Conservation (phyloP, 2,797 vertebrate genomes). For the Cephalopachus bancanus region DNA sequence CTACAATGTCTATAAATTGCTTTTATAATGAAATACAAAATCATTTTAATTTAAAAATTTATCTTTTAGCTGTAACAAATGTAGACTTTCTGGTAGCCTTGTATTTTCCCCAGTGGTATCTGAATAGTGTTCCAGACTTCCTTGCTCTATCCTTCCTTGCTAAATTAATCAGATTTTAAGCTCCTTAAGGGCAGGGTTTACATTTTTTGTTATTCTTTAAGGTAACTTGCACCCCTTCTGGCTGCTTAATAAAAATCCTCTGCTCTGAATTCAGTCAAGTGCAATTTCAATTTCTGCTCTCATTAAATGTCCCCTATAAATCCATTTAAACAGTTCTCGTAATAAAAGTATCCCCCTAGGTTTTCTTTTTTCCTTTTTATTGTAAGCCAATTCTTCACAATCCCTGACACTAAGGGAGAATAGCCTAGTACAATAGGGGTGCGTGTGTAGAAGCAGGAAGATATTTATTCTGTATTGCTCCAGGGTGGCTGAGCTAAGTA, state of each 20-base stretch:
- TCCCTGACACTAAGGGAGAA: background rate
- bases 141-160: background rate
- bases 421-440: background rate
- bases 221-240: slow-evolving; percentile 49
- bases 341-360: slow-evolving; percentile 61
- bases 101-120: background rate
- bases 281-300: slow-evolving; percentile 72
- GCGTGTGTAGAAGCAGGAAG: background rate
- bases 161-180: slow-evolving; percentile 78
- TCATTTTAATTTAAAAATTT: slow-evolving; percentile 62
- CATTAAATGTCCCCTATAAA: slow-evolving; percentile 69
- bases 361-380: slow-evolving; percentile 33
- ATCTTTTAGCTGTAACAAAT: slow-evolving; percentile 51
- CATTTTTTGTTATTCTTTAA: slow-evolving; percentile 70
- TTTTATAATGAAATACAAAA: slow-evolving; percentile 66
- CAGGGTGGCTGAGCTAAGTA: background rate
- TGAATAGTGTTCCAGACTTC: background rate
- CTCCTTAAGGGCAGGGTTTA: slow-evolving; percentile 71
- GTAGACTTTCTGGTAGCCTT: background rate
- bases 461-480: slow-evolving; percentile 30
- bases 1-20: background rate
- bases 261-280: slow-evolving; percentile 67
- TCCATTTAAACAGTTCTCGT: slow-evolving; percentile 71
- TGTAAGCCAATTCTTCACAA: background rate
- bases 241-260: slow-evolving; percentile 70